A percentile compares a stretch with the other conserved stretches of the same genome.
Conservation (phyloP, 2,888 invertebrate genomes). For the Lepidonotus clava region DNA sequence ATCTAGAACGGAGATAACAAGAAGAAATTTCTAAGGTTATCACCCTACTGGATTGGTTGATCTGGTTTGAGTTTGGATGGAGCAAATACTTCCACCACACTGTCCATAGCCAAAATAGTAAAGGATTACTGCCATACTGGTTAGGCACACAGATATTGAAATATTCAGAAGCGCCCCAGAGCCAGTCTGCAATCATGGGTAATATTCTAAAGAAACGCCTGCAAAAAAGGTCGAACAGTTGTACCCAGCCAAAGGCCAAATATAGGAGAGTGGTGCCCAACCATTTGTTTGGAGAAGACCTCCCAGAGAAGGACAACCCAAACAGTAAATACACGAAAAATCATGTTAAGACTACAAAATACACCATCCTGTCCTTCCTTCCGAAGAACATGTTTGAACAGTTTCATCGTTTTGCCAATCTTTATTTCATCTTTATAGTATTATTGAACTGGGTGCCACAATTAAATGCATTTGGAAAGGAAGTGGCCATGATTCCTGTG, state of each 20-base stretch:
- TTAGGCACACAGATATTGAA: too few species aligned
- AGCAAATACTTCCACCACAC: too few species aligned
- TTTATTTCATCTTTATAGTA: conserved; percentile 98
- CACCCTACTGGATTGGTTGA: too few species aligned
- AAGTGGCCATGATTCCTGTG: conserved; percentile 96
- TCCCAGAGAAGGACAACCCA: conserved; percentile 41
- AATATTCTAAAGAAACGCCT: conserved; percentile 37
- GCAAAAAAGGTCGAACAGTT: not conserved
- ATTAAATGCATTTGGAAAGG: conserved; percentile 93
- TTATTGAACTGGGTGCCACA: conserved; percentile 97
- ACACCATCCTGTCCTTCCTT: conserved; percentile 94
- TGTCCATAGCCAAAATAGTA: too few species aligned
- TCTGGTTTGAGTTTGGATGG: too few species aligned
- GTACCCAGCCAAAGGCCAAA: not conserved
- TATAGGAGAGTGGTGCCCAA: conserved; percentile 55
- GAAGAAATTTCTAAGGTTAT: too few species aligned
- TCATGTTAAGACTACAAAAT: conserved; percentile 83
- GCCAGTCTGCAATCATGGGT: conserved; percentile 23
- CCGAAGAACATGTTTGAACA: conserved; percentile 98
- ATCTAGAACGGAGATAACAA: too few species aligned
- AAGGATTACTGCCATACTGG: too few species aligned
- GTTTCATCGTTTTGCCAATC: conserved; percentile 97
- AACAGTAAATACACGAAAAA: conserved; percentile 56
- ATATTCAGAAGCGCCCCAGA: too few species aligned
- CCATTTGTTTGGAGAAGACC: conserved; percentile 52